These are phyloP conservation scores for Eristalis arbustorum DNA, from an alignment of 2,888 invertebrate species.

Conservation along the genomic window DNA sequence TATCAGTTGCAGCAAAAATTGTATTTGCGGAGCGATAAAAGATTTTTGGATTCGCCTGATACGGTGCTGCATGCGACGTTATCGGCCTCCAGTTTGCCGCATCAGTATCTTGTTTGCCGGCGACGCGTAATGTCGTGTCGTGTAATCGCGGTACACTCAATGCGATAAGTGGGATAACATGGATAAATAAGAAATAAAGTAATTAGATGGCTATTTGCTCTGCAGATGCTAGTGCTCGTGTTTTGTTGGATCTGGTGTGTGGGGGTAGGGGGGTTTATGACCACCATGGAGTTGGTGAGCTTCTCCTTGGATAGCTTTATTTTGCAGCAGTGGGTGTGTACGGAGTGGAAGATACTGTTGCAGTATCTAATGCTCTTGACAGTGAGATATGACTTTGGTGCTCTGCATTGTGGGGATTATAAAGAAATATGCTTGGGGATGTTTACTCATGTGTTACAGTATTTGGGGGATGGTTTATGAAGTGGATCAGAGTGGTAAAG, in stretches of 20 bases:
- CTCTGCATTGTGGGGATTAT: slow-evolving; percentile 21
- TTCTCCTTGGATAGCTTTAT: slow-evolving; percentile 12
- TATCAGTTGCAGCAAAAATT: slow-evolving; percentile 69
- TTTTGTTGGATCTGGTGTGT: not conserved
- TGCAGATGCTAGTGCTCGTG: not conserved
- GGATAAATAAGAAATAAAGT: slow-evolving; percentile 38
- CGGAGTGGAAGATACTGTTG: not conserved
- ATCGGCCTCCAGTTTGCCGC: slow-evolving; percentile 57
- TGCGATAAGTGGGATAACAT: slow-evolving; percentile 31
- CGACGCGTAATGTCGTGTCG: not conserved
- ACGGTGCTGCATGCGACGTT: slow-evolving; percentile 57
- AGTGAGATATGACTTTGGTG: slow-evolving; percentile 4
- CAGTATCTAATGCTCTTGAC: slow-evolving; percentile 23
- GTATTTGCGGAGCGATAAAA: slow-evolving; percentile 63
- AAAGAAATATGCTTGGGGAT: not conserved
- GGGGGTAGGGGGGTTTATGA: slow-evolving; percentile 14
- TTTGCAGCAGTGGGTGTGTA: not conserved
- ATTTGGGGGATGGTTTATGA: not conserved
- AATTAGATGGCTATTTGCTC: slow-evolving; percentile 20
- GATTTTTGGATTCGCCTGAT: slow-evolving; percentile 31
- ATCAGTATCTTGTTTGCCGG: slow-evolving; percentile 61
- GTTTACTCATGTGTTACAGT: not conserved
- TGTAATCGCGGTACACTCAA: slow-evolving; percentile 37
- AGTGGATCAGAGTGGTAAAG: not conserved
- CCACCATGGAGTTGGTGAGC: not conserved